Evolutionary conservation across 2,113 vertebrate genomes (phyloP), one percentile per base, ranked within the genome.

Genomic region (Epinephelus cyanopodus): DNA sequence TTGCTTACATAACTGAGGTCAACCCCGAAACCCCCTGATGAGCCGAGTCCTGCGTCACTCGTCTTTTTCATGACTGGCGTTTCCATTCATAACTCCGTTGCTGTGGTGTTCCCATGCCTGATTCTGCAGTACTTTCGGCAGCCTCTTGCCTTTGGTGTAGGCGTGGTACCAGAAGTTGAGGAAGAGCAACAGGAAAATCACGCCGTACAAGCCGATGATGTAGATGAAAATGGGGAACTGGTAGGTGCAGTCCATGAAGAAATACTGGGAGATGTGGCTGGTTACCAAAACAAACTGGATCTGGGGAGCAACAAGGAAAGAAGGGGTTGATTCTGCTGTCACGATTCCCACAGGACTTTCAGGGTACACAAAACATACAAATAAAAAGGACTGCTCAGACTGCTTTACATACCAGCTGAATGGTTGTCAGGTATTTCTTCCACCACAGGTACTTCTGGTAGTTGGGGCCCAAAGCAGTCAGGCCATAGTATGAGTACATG

Each of bases 91-190:
- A 94, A 94, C 77, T 68, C 92, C 95, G 2, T 98, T 98, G 58
- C 66, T 88, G 87, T 93, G 95, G 84, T 79, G 93, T 6, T 90
- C 80, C 82, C 95, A 96, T 17, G 95, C 95, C 93, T 95, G 94
- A 52, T 95, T 96, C 94, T 94, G 96, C 80, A 96, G 57, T 61
- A 88, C 91, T 91, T 97, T 99, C 4, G 98, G 98, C 48, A 96
- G 95, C 87, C 98, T 94, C 89, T 98, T 96, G 81, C 98, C 98
- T 88, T 97, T 97, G 1, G 96, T 99, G 89, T 99, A 99, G 85
- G 98, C 98, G 0, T 97, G 95, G 93, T 99, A 99, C 97, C 98
- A 99, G 95, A 99, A 99, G 92, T 99, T 96, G 62, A 99, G 95
- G 90, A 99, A 99, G 73, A 99, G 95, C 60, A 98, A 84, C 90